Evolutionary conservation across 2,888 invertebrate species (phyloP).

Genomic region (Acleris emargana): DNA sequence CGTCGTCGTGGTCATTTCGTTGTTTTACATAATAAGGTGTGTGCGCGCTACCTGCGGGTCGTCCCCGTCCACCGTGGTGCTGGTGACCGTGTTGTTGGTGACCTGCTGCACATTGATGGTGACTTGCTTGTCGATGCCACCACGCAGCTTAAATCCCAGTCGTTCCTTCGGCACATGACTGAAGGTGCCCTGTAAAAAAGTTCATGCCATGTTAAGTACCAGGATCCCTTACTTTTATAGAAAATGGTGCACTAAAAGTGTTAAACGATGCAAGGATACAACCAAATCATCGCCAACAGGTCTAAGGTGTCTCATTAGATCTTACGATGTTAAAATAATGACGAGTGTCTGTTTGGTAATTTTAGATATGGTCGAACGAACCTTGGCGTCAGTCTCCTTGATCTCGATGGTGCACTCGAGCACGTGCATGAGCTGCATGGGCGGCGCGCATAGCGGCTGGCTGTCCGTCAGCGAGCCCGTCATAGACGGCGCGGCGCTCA

Average conservation of each 20-base stretch:
- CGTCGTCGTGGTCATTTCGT: no score
- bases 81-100: conserved; percentile 69
- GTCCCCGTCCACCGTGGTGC: conserved; percentile 54
- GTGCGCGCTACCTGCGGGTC: conserved; percentile 64
- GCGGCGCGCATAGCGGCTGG: conserved; percentile 83
- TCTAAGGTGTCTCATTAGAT: no score
- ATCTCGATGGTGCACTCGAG: conserved; percentile 97
- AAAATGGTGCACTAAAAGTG: no score
- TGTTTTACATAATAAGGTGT: background rate
- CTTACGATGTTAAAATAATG: no score
- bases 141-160: conserved; percentile 92
- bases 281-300: no score
- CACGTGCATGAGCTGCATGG: conserved; percentile 89
- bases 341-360: no score
- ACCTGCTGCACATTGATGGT: conserved; percentile 94
- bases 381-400: conserved; percentile 95
- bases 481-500: conserved; percentile 86
- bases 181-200: conserved; percentile 86
- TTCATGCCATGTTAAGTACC: background rate
- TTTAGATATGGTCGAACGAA: conserved; percentile 38
- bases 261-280: no score
- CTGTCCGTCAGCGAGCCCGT: conserved; percentile 84
- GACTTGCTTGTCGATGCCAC: conserved; percentile 94
- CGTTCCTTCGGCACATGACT: conserved; percentile 94
- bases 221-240: no score